Percentiles rank a stretch among this genome's conserved stretches.
Evolutionary conservation across 2,888 invertebrate species (phyloP).

Genomic region (Mimumesa dahlbomi): DNA sequence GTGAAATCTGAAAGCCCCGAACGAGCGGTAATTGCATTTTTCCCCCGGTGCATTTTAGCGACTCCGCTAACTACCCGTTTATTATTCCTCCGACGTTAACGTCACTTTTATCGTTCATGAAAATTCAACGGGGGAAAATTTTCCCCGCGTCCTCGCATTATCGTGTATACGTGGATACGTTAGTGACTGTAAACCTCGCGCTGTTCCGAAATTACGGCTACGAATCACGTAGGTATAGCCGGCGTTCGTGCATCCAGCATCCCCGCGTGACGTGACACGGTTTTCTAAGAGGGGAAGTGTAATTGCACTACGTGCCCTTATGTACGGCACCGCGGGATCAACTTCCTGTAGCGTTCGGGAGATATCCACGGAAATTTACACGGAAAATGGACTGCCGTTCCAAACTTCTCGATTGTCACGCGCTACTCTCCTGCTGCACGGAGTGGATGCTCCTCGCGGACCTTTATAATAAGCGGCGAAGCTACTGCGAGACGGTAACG

Average conservation of each 20-base stretch:
- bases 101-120: no score
- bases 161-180: constrained; percentile 25
- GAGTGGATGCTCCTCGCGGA: not conserved
- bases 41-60: no score
- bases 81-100: no score
- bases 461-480: not conserved
- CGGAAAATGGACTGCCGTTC: not conserved
- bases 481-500: no score
- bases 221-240: constrained; percentile 38
- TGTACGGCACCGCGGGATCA: constrained; percentile 21
- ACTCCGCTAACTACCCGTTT: no score
- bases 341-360: not conserved
- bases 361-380: constrained; percentile 5
- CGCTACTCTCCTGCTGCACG: not conserved
- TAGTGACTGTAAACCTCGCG: constrained; percentile 36
- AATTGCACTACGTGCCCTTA: constrained; percentile 57
- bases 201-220: constrained; percentile 32
- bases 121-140: no score
- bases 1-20: no score
- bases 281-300: constrained; percentile 42
- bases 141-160: constrained; percentile 18
- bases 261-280: constrained; percentile 56
- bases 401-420: constrained; percentile 8
- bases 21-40: no score
- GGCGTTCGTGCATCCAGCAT: constrained; percentile 23